These are phyloP conservation scores for Tadarida brasiliensis DNA, from an alignment of 2,797 vertebrate genomes.

Conservation along the genomic window DNA sequence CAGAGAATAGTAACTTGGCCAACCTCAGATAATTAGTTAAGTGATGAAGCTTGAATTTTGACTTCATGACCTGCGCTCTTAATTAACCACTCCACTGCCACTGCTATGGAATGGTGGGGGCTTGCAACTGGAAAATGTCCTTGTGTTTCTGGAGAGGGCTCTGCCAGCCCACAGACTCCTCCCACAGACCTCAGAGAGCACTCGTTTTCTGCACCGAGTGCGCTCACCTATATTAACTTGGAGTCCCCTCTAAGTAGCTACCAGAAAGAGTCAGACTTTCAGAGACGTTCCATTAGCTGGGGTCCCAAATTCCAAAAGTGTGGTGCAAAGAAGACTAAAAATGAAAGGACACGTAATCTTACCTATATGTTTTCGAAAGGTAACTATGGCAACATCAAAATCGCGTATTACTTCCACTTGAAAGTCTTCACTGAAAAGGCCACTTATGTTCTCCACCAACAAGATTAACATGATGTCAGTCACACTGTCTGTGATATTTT, in stretches of 20 bases:
- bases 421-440: constrained; percentile 84
- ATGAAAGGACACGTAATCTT: constrained; percentile 67
- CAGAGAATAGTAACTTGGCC: background rate
- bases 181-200: background rate
- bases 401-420: constrained; percentile 87
- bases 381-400: constrained; percentile 81
- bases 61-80: background rate
- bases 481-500: constrained; percentile 80
- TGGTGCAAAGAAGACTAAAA: background rate
- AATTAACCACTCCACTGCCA: background rate
- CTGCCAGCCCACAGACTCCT: background rate
- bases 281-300: background rate
- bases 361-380: constrained; percentile 85
- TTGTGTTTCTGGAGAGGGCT: background rate
- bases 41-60: background rate
- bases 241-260: background rate
- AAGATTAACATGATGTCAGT: constrained; percentile 70
- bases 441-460: constrained; percentile 87
- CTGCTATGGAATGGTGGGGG: background rate
- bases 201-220: background rate
- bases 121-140: background rate
- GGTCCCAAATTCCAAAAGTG: background rate
- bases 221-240: background rate
- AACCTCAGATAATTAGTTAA: background rate
- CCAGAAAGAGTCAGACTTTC: background rate